Evolutionary conservation across 2,888 invertebrate species (phyloP).

Genomic region (Amorpha juglandis): DNA sequence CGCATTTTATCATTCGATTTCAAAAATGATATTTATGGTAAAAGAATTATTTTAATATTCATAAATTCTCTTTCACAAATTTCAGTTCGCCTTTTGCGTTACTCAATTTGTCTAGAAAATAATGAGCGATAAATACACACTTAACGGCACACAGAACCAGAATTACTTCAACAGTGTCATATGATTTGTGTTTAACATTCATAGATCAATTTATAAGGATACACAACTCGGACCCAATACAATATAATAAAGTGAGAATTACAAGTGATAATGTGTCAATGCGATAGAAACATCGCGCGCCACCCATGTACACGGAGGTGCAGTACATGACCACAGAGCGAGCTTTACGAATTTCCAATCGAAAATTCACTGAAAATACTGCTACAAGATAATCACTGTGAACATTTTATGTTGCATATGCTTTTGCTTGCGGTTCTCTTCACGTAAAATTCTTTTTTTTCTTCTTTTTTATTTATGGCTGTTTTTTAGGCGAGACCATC

Average conservation of each 20-base stretch:
- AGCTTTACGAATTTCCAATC: constrained; percentile 12
- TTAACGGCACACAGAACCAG: neutral
- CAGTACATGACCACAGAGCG: constrained; percentile 5
- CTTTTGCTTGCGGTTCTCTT: neutral
- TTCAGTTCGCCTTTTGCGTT: neutral
- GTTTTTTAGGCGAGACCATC: too few relatives aligned
- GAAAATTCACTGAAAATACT: neutral
- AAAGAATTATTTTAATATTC: too few relatives aligned
- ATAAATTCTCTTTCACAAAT: neutral
- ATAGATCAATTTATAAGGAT: constrained; percentile 9
- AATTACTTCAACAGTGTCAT: neutral
- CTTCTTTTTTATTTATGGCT: too few relatives aligned
- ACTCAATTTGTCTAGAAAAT: neutral
- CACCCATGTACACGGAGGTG: constrained; percentile 10
- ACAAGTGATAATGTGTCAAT: constrained; percentile 13
- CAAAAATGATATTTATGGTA: too few relatives aligned
- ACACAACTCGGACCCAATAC: constrained; percentile 5
- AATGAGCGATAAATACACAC: neutral
- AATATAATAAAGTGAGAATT: constrained; percentile 23
- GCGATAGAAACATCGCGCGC: constrained; percentile 13
- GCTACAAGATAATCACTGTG: neutral
- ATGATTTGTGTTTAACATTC: neutral
- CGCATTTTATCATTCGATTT: too few relatives aligned
- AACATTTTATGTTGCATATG: neutral
- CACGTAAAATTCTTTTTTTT: too few relatives aligned